Base-by-base conservation (phyloP, 2,888 invertebrate genomes). In the Abrostola triplasia region DNA sequence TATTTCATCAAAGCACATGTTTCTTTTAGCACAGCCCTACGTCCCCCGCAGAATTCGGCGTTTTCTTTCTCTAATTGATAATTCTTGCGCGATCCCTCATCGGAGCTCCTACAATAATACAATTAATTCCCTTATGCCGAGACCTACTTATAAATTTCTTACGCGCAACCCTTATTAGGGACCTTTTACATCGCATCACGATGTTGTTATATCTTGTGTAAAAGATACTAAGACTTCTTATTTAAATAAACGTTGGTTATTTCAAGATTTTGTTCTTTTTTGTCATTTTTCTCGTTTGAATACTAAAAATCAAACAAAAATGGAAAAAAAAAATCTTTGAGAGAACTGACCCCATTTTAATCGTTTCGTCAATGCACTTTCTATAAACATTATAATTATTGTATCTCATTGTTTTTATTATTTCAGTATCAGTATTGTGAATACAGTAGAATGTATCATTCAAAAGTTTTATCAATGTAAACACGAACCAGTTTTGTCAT, bases 11-110 rank as follows among this genome's bases (percentile, higher is more conserved):
- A 53, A 64, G 36, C 42, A 47, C 10, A 48, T 57, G 53, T 42
- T 24, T 36, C 5, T 37, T 8, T 9, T n/a, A 47, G 48, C 60
- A 60, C 82, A 81, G 36, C 82, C 80, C 84, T 81, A 68, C 67
- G 54, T 61, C 71, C 75, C 67, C 64, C 56, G 54, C 63, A 42
- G 62, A 64, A 69, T 79, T 81, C 78, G 83, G 82, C 85, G 73
- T 88, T 89, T 88, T 90, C 90, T 93, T 92, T 91, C 88, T 91
- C 92, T 92, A 93, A 94, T 93, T 93, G 94, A 92, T 93, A 93
- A 94, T 94, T 93, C 93, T 92, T 92, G 89, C 90, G 88, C 90
- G 88, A 90, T 92, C 91, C 91, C 92, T 91, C 91, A 90, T 90
- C 88, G 86, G 84, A 80, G 81, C 76, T 84, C 83, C 83, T 89